Conservation (phyloP, 2,797 vertebrate species). For the Halcyon smyrnensis region DNA sequence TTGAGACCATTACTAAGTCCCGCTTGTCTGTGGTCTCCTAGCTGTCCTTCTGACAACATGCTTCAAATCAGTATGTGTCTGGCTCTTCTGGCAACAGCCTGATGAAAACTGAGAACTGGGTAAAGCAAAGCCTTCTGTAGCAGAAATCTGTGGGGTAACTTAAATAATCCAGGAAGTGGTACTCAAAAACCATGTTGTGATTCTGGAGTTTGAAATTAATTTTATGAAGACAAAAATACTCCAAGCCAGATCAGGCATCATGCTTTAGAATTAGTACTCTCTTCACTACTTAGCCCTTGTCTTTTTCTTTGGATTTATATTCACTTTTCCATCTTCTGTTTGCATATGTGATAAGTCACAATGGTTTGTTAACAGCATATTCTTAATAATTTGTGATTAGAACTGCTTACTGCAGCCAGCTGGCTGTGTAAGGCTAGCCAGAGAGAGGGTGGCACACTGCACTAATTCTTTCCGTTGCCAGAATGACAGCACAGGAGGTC, state of each 20-base stretch:
- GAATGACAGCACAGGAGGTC: not conserved
- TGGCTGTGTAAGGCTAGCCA: not conserved
- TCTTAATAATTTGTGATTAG: not conserved
- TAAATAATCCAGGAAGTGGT: not conserved
- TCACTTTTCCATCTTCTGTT: not conserved
- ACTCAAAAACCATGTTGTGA: not conserved
- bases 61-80: not conserved
- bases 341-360: not conserved
- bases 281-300: not conserved
- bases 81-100: not conserved
- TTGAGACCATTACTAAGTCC: conserved; percentile 2
- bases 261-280: not conserved
- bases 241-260: not conserved
- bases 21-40: not conserved
- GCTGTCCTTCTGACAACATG: not conserved
- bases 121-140: not conserved
- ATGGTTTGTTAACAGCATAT: not conserved
- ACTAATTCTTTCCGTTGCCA: not conserved
- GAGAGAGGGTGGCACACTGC: not conserved
- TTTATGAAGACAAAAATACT: not conserved
- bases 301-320: not conserved
- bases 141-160: not conserved
- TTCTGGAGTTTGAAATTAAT: not conserved
- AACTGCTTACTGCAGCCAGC: not conserved
- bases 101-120: not conserved